A percentile compares a stretch with the other conserved stretches of the same genome.
These are phyloP conservation scores for Xenopus petersii DNA, from an alignment of 2,797 vertebrate species.

Conservation along the genomic window DNA sequence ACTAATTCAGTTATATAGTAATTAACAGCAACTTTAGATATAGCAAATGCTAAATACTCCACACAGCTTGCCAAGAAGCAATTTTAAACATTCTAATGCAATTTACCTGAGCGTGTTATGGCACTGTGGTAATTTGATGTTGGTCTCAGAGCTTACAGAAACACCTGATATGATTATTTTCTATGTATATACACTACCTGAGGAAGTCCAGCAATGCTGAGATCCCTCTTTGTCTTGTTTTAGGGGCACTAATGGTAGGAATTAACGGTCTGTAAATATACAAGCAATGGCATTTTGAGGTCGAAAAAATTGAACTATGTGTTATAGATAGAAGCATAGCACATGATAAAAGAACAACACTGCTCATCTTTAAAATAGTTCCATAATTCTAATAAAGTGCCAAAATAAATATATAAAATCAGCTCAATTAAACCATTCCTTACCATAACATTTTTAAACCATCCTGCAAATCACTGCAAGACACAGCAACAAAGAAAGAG, in stretches of 20 bases:
- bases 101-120: conserved; percentile 27
- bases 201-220: conserved; percentile 12
- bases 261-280: background rate
- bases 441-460: too few relatives aligned
- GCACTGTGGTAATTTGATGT: conserved; percentile 2
- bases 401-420: background rate
- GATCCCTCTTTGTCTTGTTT: background rate
- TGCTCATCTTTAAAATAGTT: conserved; percentile 24
- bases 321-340: conserved; percentile 18
- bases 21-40: background rate
- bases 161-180: background rate
- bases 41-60: background rate
- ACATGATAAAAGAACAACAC: conserved; percentile 13
- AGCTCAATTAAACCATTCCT: conserved; percentile 15
- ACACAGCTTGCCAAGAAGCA: background rate
- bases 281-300: conserved; percentile 34
- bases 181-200: conserved; percentile 20
- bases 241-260: background rate
- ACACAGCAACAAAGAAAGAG: background rate
- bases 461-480: too few relatives aligned
- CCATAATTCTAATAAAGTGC: background rate
- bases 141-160: background rate
- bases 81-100: background rate
- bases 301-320: conserved; percentile 39
- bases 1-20: background rate